Conservation (phyloP, 1,140 invertebrate genomes). For the Radopholus similis region DNA sequence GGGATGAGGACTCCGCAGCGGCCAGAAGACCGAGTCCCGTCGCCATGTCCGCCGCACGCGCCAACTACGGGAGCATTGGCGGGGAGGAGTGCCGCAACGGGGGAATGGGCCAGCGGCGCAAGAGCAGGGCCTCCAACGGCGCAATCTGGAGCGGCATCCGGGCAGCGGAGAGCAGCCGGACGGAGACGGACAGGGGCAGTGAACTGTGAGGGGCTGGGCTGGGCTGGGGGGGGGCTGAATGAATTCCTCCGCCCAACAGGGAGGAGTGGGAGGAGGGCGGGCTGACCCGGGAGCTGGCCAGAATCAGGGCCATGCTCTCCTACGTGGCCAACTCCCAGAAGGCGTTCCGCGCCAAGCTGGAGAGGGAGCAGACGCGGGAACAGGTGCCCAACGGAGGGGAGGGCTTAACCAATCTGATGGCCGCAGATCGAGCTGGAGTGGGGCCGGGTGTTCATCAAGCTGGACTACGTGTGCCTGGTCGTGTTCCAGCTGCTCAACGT, state of each 20-base stretch:
- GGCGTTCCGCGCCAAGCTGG: slow-evolving; percentile 1
- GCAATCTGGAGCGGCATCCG: not conserved
- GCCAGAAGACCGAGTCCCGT: not conserved
- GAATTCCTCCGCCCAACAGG: no score
- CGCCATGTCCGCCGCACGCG: no score
- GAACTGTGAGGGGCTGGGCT: not conserved
- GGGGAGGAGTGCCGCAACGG: not conserved
- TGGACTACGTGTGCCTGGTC: slow-evolving; percentile 49
- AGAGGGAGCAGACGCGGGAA: slow-evolving; percentile 10
- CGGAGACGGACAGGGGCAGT: not conserved
- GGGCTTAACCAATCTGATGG: not conserved
- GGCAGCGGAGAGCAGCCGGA: no score
- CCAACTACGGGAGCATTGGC: not conserved
- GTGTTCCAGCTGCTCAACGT: slow-evolving; percentile 51
- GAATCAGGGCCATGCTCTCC: not conserved
- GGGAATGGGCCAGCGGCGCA: not conserved
- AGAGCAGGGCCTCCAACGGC: not conserved
- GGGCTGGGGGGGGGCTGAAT: not conserved
- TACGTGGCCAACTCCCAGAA: slow-evolving; percentile 10
- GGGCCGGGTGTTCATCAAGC: slow-evolving; percentile 46
- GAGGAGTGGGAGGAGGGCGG: not conserved
- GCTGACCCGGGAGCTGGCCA: not conserved
- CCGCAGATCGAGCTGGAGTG: slow-evolving; percentile 54
- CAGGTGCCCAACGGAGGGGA: not conserved
- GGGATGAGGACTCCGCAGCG: not conserved